phyloP scores from a whole-genome alignment of 2,888 invertebrate genomes.

The Drosophila pegasa region DNA sequence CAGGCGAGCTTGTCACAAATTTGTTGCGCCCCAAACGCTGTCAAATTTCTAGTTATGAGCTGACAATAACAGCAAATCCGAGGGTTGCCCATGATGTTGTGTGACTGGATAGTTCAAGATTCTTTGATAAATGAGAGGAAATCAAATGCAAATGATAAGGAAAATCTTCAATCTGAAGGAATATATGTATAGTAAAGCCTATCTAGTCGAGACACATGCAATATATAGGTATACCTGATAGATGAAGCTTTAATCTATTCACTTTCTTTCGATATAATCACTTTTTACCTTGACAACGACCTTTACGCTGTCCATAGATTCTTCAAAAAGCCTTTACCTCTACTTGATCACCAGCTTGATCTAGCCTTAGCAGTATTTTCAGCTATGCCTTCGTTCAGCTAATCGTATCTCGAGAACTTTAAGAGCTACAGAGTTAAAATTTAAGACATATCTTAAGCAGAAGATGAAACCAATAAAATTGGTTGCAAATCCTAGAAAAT shows the following conservation, averaged over 20 bases:
- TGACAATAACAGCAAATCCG: conserved; percentile 24
- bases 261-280: too few relatives aligned
- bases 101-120: background rate
- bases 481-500: too few relatives aligned
- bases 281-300: too few relatives aligned
- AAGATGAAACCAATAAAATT: background rate
- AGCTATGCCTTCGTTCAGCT: background rate
- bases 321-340: too few relatives aligned
- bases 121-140: background rate
- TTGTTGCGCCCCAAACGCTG: conserved; percentile 36
- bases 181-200: too few relatives aligned
- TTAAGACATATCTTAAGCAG: background rate
- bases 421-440: background rate
- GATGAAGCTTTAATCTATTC: too few relatives aligned
- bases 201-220: too few relatives aligned
- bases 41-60: conserved; percentile 51
- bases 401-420: background rate
- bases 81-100: background rate
- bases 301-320: too few relatives aligned
- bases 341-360: too few relatives aligned
- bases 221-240: too few relatives aligned
- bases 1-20: conserved; percentile 34
- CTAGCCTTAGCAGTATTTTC: background rate
- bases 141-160: background rate
- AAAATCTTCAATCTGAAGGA: too few relatives aligned